Evolutionary conservation across 2,888 invertebrate genomes (phyloP).

Genomic region (Eretmocerus hayati): DNA sequence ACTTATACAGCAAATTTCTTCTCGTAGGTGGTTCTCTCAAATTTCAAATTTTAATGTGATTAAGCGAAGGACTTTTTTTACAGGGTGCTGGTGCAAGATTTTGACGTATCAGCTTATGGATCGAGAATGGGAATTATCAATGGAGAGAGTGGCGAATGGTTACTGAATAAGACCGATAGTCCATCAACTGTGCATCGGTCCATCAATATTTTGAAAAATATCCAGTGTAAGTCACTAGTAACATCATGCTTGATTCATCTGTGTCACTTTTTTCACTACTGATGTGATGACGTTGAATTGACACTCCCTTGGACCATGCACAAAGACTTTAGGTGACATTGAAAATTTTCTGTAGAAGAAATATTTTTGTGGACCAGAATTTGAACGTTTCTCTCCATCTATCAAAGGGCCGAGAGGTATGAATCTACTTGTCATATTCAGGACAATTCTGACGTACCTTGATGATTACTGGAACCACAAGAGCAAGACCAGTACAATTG

Average conservation of each 20-base stretch:
- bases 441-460: conserved; percentile 24
- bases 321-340: too few species aligned
- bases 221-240: conserved; percentile 25
- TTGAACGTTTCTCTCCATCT: too few species aligned
- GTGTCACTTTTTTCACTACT: too few species aligned
- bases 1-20: conserved; percentile 30
- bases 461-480: conserved; percentile 29
- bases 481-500: conserved; percentile 25
- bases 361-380: background rate
- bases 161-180: conserved; percentile 55
- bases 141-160: conserved; percentile 56
- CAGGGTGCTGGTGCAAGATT: conserved; percentile 54
- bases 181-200: conserved; percentile 46
- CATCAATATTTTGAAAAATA: conserved; percentile 28
- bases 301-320: too few species aligned
- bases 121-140: conserved; percentile 58
- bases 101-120: conserved; percentile 55
- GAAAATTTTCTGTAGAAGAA: too few species aligned
- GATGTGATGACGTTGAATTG: too few species aligned
- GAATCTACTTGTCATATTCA: conserved; percentile 28
- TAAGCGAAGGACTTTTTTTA: too few species aligned
- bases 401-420: conserved; percentile 31
- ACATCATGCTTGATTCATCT: background rate
- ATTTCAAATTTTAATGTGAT: too few species aligned
- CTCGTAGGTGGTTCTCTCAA: conserved; percentile 26